phyloP scores from a whole-genome alignment of 2,888 invertebrate species.

The Caenorhabditis zanzibari region DNA sequence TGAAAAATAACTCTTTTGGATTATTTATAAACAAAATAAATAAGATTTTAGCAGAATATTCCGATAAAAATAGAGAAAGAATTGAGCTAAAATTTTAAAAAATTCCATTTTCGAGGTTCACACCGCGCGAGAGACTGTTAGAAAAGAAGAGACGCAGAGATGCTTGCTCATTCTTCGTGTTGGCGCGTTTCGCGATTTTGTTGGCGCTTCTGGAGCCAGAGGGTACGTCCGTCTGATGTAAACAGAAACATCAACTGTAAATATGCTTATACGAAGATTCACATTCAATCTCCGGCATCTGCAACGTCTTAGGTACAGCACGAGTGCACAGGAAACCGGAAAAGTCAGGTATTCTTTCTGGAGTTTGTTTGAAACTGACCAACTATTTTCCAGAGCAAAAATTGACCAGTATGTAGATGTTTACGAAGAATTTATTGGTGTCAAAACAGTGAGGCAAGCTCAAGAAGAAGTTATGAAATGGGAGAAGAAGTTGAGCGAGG shows the following conservation, averaged over 20 bases:
- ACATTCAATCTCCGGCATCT: slow-evolving; percentile 33
- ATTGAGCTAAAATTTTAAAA: neutral
- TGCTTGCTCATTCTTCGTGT: neutral
- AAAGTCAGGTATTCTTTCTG: slow-evolving; percentile 38
- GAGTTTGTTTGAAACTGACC: neutral
- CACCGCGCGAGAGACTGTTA: neutral
- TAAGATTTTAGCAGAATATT: no score
- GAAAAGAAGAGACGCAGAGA: slow-evolving; percentile 2
- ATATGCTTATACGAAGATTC: slow-evolving; percentile 50
- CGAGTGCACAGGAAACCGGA: slow-evolving; percentile 41
- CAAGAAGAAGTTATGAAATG: slow-evolving; percentile 88
- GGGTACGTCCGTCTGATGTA: slow-evolving; percentile 27
- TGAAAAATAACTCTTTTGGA: neutral
- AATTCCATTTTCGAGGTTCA: neutral
- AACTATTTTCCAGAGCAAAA: slow-evolving; percentile 43
- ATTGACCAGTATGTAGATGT: slow-evolving; percentile 64
- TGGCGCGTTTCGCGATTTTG: neutral
- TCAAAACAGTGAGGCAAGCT: slow-evolving; percentile 89
- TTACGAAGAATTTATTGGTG: slow-evolving; percentile 86
- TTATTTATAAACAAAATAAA: no score
- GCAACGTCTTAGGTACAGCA: slow-evolving; percentile 26
- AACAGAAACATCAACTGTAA: slow-evolving; percentile 4
- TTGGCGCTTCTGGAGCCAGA: neutral
- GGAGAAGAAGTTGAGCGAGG: slow-evolving; percentile 87
- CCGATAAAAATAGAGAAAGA: neutral